Evolutionary conservation across 2,888 invertebrate species (phyloP).

Genomic region (Agonopterix subpropinquella): DNA sequence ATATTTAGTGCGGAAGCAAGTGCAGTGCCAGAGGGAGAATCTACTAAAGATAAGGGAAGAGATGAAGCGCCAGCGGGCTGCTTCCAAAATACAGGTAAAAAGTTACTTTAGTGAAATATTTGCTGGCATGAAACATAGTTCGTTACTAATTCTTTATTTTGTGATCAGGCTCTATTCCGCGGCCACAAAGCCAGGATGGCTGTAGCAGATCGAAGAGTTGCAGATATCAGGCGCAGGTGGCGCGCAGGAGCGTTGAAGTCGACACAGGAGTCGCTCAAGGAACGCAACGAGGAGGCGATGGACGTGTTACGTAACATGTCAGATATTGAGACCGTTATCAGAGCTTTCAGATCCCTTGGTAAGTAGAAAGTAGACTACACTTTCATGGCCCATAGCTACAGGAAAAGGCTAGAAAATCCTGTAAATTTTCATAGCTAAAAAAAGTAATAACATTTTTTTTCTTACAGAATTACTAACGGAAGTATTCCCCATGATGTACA

Average conservation of each 20-base stretch:
- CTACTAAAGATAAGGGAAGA: slow-evolving; percentile 56
- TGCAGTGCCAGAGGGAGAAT: slow-evolving; percentile 55
- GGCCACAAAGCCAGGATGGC: slow-evolving; percentile 54
- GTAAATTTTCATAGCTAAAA: too few relatives aligned
- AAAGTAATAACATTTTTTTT: neutral
- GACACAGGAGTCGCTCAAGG: slow-evolving; percentile 45
- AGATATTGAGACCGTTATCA: slow-evolving; percentile 52
- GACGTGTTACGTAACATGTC: slow-evolving; percentile 46
- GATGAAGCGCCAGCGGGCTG: slow-evolving; percentile 65
- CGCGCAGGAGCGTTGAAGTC: slow-evolving; percentile 51
- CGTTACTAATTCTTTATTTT: neutral
- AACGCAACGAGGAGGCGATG: slow-evolving; percentile 61
- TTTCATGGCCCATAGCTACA: too few relatives aligned
- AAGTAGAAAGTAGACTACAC: slow-evolving; percentile 17
- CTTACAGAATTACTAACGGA: slow-evolving; percentile 59
- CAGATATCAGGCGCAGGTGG: slow-evolving; percentile 52
- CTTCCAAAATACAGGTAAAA: slow-evolving; percentile 78
- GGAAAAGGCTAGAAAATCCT: too few relatives aligned
- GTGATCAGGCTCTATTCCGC: slow-evolving; percentile 63
- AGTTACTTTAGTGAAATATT: neutral
- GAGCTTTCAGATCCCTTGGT: slow-evolving; percentile 62
- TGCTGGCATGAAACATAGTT: neutral
- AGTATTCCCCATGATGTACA: slow-evolving; percentile 62
- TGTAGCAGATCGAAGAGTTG: slow-evolving; percentile 31
- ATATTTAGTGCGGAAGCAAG: slow-evolving; percentile 60